phyloP scores from a whole-genome alignment of 2,113 vertebrate genomes.

The Ia io region DNA sequence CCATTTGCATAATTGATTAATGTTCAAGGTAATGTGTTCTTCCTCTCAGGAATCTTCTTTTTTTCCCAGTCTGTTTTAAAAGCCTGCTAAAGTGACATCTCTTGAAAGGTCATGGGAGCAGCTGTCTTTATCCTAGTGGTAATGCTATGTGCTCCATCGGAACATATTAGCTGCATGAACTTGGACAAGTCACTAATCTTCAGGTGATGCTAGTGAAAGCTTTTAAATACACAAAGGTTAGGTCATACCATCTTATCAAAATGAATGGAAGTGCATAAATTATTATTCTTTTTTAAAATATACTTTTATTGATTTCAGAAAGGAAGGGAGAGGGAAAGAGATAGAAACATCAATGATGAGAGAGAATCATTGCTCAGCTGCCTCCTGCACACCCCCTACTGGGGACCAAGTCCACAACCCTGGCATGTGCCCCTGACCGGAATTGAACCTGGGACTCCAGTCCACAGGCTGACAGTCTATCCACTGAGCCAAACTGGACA shows the following conservation, averaged over 20 bases:
- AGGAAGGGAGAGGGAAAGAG: no score
- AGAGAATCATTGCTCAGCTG: no score
- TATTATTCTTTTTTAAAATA: no score
- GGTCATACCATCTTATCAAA: not conserved
- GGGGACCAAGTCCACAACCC: no score
- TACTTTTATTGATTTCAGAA: no score
- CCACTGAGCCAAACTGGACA: no score
- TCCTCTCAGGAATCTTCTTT: slow-evolving; percentile 25
- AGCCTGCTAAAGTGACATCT: slow-evolving; percentile 11
- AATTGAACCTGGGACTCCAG: no score
- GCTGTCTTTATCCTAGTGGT: not conserved
- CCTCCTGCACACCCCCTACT: no score
- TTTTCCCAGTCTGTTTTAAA: slow-evolving; percentile 22
- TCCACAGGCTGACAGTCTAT: no score
- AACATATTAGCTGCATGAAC: not conserved
- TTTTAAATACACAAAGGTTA: not conserved
- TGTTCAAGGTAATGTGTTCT: slow-evolving; percentile 29
- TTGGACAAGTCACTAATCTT: slow-evolving; percentile 16
- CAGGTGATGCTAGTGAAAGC: not conserved
- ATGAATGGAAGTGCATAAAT: not conserved
- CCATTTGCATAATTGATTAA: slow-evolving; percentile 42
- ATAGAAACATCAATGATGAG: no score
- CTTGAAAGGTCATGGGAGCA: slow-evolving; percentile 9
- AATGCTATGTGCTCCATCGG: not conserved
- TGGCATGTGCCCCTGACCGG: no score